Percentiles rank a stretch among this genome's conserved stretches.
These are phyloP conservation scores for Pachymerium ferrugineum DNA, from an alignment of 2,888 invertebrate genomes.

Conservation along the genomic window DNA sequence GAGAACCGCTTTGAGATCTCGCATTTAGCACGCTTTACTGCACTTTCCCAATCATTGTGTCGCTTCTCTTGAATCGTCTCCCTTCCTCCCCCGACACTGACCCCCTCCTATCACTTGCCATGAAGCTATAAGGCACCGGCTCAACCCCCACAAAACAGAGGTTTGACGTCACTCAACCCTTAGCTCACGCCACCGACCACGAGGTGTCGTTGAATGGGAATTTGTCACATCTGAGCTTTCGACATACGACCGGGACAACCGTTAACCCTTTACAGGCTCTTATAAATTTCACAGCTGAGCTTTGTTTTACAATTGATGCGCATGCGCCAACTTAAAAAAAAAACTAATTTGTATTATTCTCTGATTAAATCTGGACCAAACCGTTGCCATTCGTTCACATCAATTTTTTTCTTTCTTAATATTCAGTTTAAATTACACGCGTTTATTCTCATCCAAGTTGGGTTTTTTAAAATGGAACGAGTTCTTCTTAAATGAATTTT, in stretches of 20 bases:
- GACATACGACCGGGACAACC: not conserved
- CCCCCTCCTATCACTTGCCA: constrained; percentile 12
- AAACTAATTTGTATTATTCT: too few relatives aligned
- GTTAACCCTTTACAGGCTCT: not conserved
- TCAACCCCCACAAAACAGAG: constrained; percentile 2
- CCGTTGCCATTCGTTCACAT: not conserved
- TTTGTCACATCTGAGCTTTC: too few relatives aligned
- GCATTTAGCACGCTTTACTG: constrained; percentile 30
- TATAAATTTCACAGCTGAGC: not conserved
- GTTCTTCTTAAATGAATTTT: not conserved
- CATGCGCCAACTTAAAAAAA: too few relatives aligned
- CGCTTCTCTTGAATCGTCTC: not conserved
- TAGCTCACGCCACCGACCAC: constrained; percentile 2
- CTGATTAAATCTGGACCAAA: too few relatives aligned
- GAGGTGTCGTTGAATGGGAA: constrained; percentile 5
- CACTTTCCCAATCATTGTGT: constrained; percentile 28
- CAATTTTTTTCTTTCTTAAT: not conserved
- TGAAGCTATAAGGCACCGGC: constrained; percentile 1
- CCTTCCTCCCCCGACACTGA: not conserved
- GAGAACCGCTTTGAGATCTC: constrained; percentile 17
- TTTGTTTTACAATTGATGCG: not conserved
- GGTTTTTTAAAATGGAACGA: too few relatives aligned
- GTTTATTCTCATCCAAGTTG: too few relatives aligned
- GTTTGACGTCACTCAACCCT: constrained; percentile 4
- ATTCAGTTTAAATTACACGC: not conserved